Evolutionary conservation across 2,888 invertebrate species (phyloP), one percentile per base, ranked within the genome.

Genomic region (Cephus pulcher): DNA sequence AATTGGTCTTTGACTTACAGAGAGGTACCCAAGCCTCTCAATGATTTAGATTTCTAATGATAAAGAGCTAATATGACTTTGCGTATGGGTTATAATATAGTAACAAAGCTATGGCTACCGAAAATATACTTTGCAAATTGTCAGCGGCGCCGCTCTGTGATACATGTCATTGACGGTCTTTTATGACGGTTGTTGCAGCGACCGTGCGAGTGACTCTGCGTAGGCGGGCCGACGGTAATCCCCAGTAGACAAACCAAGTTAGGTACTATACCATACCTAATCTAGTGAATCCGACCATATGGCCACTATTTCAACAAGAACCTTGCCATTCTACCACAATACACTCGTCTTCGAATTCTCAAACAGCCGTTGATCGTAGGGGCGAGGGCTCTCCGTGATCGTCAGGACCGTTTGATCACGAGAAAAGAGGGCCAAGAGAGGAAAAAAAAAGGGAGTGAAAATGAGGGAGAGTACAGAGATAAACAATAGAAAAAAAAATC

Each of bases 141-240:
- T 81, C 84, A 84, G 83, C 83, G 82, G 79, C 80, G 73, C 75
- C 76, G 80, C 83, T 80, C 76, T 81, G 71, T 80, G 73, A 81
- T 76, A 83, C 81, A 80, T 84, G 85, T 82, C 82, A 90, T 85
- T 90, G 85, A 90, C 89, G 89, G 90, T 88, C 85, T 89, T 89
- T 90, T 90, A 87, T 90, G 83, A 91, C 91, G 91, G 94, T 94
- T 95, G 95, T 96, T 96, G 95, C 96, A 96, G 96, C 96, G 95
- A 95, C 96, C 95, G 96, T 96, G 95, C 95, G 96, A 94, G 95
- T 96, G 94, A 96, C 96, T 95, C 95, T 96, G 95, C 96, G 96
- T 96, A 96, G 96, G 95, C 95, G 96, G 94, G 90, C 90, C 83
- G 91, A 91, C 89, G 90, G 88, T 90, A 91, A 91, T 87, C 88